phyloP scores from a whole-genome alignment of 2,888 invertebrate genomes.

The Hydroisotoma schaefferi region DNA sequence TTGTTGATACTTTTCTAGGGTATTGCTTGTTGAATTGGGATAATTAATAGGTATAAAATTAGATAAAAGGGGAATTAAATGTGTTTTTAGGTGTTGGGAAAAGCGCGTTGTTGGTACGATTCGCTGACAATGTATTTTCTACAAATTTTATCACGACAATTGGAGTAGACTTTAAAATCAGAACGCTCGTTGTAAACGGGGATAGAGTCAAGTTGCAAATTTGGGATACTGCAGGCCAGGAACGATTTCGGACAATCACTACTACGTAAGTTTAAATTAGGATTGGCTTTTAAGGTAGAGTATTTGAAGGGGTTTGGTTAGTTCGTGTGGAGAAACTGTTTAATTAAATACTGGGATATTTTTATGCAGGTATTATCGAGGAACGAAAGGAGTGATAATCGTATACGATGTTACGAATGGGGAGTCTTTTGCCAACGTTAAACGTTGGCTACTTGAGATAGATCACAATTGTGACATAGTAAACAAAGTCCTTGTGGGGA shows the following conservation, averaged over 20 bases:
- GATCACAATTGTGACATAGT: slow-evolving; percentile 99
- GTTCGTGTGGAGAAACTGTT: background rate
- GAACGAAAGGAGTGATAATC: slow-evolving; percentile 98
- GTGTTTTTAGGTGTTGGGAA: slow-evolving; percentile 89
- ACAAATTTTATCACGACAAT: slow-evolving; percentile 98
- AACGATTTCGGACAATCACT: slow-evolving; percentile 95
- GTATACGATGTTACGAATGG: slow-evolving; percentile 99
- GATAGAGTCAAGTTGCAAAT: slow-evolving; percentile 82
- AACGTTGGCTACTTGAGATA: slow-evolving; percentile 98
- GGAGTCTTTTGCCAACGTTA: slow-evolving; percentile 98
- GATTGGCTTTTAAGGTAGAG: background rate
- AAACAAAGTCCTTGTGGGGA: slow-evolving; percentile 96
- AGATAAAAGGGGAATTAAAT: too few relatives aligned
- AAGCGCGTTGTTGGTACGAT: slow-evolving; percentile 90
- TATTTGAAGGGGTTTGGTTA: background rate
- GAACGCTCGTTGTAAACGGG: slow-evolving; percentile 88
- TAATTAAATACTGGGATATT: slow-evolving; percentile 3
- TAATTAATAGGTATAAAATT: too few relatives aligned
- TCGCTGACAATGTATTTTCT: slow-evolving; percentile 97
- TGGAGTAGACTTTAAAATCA: slow-evolving; percentile 99
- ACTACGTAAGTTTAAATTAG: slow-evolving; percentile 67
- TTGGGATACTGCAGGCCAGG: slow-evolving; percentile 71
- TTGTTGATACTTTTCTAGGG: too few relatives aligned
- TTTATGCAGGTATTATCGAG: slow-evolving; percentile 77
- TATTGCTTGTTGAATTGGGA: too few relatives aligned